Evolutionary conservation across 1,140 invertebrate genomes (phyloP).

Genomic region (Campoletis sonorensis): DNA sequence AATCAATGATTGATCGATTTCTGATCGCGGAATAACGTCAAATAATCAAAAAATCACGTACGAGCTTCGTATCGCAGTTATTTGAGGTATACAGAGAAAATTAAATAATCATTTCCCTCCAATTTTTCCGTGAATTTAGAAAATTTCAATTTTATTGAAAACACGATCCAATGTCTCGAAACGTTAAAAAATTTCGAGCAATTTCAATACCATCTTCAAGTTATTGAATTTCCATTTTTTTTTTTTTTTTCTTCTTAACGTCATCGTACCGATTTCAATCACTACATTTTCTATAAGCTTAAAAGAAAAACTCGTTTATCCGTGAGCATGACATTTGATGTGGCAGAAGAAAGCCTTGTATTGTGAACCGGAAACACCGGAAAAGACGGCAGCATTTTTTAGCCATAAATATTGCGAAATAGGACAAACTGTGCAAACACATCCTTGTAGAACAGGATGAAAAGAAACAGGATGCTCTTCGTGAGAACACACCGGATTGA

Average conservation of each 20-base stretch:
- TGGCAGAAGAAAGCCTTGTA: not conserved
- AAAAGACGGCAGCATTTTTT: not conserved
- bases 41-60: not conserved
- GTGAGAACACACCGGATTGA: conserved; percentile 15
- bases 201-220: no score
- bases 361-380: not conserved
- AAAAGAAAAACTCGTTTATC: not conserved
- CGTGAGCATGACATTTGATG: not conserved
- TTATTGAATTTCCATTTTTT: no score
- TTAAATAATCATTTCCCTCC: not conserved
- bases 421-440: not conserved
- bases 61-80: not conserved
- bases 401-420: not conserved
- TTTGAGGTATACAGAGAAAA: not conserved
- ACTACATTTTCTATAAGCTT: not conserved
- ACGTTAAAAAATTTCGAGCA: no score
- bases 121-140: no score
- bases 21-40: not conserved
- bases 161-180: no score
- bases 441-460: not conserved
- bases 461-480: conserved; percentile 2
- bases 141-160: no score
- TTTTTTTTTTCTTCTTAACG: no score
- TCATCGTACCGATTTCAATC: not conserved
- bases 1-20: not conserved